A percentile compares a stretch with the other conserved stretches of the same genome.
phyloP scores from a whole-genome alignment of 2,113 vertebrate species.

The Gallinago undulata region DNA sequence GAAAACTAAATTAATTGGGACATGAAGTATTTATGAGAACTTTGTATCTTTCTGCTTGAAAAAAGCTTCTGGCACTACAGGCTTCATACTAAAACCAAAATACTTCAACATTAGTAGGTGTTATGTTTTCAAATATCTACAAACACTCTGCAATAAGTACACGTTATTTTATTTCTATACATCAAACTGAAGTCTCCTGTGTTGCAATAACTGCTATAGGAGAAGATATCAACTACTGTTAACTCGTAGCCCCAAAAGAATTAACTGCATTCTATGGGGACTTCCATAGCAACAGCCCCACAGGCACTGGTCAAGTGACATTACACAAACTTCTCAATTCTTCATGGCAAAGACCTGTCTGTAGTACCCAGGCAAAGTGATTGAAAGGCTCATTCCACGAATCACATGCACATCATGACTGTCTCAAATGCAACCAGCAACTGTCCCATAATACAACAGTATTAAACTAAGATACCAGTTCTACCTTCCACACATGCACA shows the following conservation, averaged over 20 bases:
- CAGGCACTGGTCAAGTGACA: fast-evolving
- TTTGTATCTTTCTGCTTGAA: background rate
- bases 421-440: background rate
- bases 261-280: background rate
- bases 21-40: background rate
- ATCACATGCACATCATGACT: fast-evolving
- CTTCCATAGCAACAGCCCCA: background rate
- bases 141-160: background rate
- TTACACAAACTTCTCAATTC: background rate
- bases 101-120: background rate
- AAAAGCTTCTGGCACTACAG: background rate
- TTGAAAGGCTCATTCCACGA: fast-evolving
- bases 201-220: fast-evolving
- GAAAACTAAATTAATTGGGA: background rate
- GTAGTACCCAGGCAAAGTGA: fast-evolving
- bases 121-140: background rate
- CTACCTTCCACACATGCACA: fast-evolving
- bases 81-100: background rate
- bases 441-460: fast-evolving
- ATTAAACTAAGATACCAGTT: background rate
- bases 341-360: background rate
- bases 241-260: background rate
- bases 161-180: fast-evolving
- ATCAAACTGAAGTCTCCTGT: background rate
- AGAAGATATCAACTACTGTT: background rate